Evolutionary conservation across 2,113 vertebrate genomes (phyloP), one percentile per base, ranked within the genome.

Genomic region (Pantherophis guttatus): DNA sequence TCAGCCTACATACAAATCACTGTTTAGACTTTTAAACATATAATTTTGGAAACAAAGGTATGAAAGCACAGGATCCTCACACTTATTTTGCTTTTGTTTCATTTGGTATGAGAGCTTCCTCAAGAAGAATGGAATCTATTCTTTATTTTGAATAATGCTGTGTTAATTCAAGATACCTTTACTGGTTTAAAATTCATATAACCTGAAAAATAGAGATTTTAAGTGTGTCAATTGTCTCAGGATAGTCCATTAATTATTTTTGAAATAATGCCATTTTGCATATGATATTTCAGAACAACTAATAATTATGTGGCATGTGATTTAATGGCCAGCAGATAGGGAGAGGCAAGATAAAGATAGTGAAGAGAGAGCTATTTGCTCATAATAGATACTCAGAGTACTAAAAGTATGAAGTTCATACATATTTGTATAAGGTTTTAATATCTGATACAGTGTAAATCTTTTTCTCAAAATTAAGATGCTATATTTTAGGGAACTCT

Each of bases 401-500:
- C 53, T 87, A 93, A 86, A 21, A 19, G 6, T 88, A 0, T 57
- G 92, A 85, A 13, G 85, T 58, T 0, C 19, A 53, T 39, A 29
- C 70, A 10, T 88, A 58, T 39, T 81, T 91, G 1, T 57, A 6
- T 55, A 92, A 86, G 1, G n/a, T 6, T 12, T 94, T 93, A 86
- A 29, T 86, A 48, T 23, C 23, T 52, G 21, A 86, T 58, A 7
- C 48, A 86, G 81, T 44, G 50, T 53, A 13, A 50, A 88, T 88
- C 23, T 75, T 44, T 75, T 81, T 33, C 53, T 92, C 91, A 75
- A 33, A 92, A 87, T 59, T 53, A 53, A 93, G 54, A 91, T 89
- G 88, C 21, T 53, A 2, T 86, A 54, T 21, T 53, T 3, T 95
- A 92, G 88, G 93, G 26, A 96, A 96, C 95, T 26, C 57, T 95